These are phyloP conservation scores for Dynastes grantii DNA, from an alignment of 2,888 invertebrate species.

Conservation along the genomic window DNA sequence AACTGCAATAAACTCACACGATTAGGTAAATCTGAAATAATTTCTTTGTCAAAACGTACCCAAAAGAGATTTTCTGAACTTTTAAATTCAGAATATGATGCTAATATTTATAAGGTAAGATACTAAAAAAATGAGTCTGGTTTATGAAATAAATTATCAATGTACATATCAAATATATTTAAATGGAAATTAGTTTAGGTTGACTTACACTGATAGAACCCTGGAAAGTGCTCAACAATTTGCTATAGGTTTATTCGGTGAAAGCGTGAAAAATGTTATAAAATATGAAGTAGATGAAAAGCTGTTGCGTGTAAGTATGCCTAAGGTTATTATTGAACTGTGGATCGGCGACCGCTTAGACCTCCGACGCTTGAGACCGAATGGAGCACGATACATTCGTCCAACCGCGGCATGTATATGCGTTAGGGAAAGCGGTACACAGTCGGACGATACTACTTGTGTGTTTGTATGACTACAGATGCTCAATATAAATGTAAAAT, in stretches of 20 bases:
- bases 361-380: too few species aligned
- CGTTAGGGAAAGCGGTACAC: too few species aligned
- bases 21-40: constrained; percentile 24
- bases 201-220: constrained; percentile 23
- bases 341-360: too few species aligned
- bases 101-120: constrained; percentile 19
- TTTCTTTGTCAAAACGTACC: constrained; percentile 13
- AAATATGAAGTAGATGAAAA: constrained; percentile 73
- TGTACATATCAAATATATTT: background rate
- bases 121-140: background rate
- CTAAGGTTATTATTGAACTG: background rate
- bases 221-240: constrained; percentile 76
- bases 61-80: constrained; percentile 27
- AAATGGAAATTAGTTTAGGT: constrained; percentile 16
- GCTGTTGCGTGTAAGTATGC: constrained; percentile 66
- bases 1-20: constrained; percentile 18
- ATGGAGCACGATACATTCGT: too few species aligned
- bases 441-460: too few species aligned
- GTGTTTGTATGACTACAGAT: too few species aligned
- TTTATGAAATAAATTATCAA: too few species aligned
- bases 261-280: constrained; percentile 76
- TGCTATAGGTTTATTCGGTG: constrained; percentile 83
- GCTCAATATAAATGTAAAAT: too few species aligned
- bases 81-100: constrained; percentile 15
- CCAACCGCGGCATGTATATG: too few species aligned